A percentile compares a stretch with the other conserved stretches of the same genome.
phyloP scores from a whole-genome alignment of 2,888 invertebrate species.

The Lagria hirta region DNA sequence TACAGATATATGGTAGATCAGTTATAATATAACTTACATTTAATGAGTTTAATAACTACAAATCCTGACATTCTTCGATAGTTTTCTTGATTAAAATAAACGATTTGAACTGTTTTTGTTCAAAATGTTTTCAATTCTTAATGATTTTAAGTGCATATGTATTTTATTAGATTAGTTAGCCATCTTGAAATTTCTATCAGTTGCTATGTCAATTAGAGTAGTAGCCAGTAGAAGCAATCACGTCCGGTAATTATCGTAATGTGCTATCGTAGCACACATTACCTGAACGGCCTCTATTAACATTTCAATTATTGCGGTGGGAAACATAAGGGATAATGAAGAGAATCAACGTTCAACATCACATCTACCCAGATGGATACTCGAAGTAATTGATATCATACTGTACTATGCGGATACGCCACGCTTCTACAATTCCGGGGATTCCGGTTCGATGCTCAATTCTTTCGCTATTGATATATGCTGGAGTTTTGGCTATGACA shows the following conservation, averaged over 20 bases:
- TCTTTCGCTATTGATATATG: conserved; percentile 42
- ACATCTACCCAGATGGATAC: conserved; percentile 25
- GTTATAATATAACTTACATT: too few relatives aligned
- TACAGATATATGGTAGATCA: too few relatives aligned
- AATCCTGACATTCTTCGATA: too few relatives aligned
- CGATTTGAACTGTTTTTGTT: too few relatives aligned
- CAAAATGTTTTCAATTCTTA: too few relatives aligned
- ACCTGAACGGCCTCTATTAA: conserved; percentile 26
- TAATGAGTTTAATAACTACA: too few relatives aligned
- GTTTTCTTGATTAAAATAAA: too few relatives aligned
- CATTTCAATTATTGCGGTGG: conserved; percentile 29
- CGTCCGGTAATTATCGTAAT: conserved; percentile 7
- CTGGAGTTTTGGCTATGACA: conserved; percentile 42
- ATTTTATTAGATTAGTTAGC: too few relatives aligned
- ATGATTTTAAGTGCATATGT: too few relatives aligned
- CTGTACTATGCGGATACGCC: conserved; percentile 13
- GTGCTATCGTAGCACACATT: conserved; percentile 14
- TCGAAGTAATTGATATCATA: conserved; percentile 30
- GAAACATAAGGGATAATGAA: conserved; percentile 30
- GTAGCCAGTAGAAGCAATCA: too few relatives aligned
- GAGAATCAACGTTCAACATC: conserved; percentile 31
- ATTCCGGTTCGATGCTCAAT: conserved; percentile 26
- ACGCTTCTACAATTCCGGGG: conserved; percentile 16
- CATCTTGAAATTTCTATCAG: too few relatives aligned
- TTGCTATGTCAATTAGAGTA: too few relatives aligned